Evolutionary conservation across 2,888 invertebrate species (phyloP), one percentile per base, ranked within the genome.

Genomic region (Zonitis immaculata): DNA sequence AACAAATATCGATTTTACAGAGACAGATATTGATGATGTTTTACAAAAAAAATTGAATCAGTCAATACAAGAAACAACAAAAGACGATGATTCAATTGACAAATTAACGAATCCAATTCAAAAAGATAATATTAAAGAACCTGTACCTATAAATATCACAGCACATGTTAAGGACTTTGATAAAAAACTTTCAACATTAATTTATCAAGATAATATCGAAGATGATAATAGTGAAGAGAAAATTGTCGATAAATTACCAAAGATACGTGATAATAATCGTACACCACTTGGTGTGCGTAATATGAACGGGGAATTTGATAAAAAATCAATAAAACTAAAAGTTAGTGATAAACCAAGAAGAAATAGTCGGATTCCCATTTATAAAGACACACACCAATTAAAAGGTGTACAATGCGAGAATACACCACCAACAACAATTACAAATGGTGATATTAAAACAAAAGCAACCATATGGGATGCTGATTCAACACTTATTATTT

Each of bases 1-100:
- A 74, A 84, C 84, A 16, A 82, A 83, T 70, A 79, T 84, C 73
- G 83, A 84, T 63, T 83, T 76, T 73, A 69, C 80, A 27, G 82
- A 82, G 68, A 77, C 77, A 20, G 71, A 77, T 66, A 63, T 77
- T 35, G 77, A 77, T 67, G 63, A 48, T 28, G 72, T 71, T 14
- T 56, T 68, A 30, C 58, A 65, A 53, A 58, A 63, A 47, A 65
- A 66, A 56, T 50, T 48, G 18, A 62, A 57, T 32, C 56, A 42
- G 16, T 50, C 39, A 1, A 44, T 53, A 12, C 49, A n/a, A 2
- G n/a, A 32, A 14, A 56, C 52, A 50, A 51, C 48, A 42, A 58
- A 49, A 51, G 52, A 43, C n/a, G n/a, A n/a, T 47, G 51, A 43
- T 46, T 47, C 14, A 44, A 43, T 43, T 18, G 47, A 35, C 51